Evolutionary conservation across 2,113 vertebrate genomes (phyloP), one percentile per base, ranked within the genome.

Genomic region (Corydoras sp.): DNA sequence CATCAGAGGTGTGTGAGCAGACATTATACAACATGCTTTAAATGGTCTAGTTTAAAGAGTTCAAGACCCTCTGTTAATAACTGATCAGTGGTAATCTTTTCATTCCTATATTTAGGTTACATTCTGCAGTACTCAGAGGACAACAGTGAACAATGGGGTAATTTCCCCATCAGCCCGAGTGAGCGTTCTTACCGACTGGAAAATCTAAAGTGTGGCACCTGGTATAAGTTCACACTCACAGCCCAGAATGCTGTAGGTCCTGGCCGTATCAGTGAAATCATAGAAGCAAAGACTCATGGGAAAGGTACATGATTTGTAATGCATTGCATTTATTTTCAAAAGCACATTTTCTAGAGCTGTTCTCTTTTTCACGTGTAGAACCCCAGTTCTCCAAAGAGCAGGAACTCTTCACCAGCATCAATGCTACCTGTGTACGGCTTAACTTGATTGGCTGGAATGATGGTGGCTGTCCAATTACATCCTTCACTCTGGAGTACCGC

Each of bases 81-180:
- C 18, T 24, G 18, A 24, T 24, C 18, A 24, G 18, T 29, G 14
- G 58, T 64, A 8, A 24, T 31, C 10, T 5, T 63, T 2, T 4
- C 24, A 15, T 35, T 7, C 15, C 31, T 50, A 60, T 51, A 32
- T 30, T 0, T 76, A 99, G 97, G 97, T 12, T 99, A 98, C 68
- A 97, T 99, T 8, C 76, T 99, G 85, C 97, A 99, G 81, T 98
- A 99, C 77, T 99, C 97, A 0, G 97, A 98, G 85, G 97, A 99
- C 9, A 98, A 98, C 90, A 99, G 97, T 3, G 97, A 99, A 79
- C 95, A 96, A 77, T 99, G 97, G 97, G 96, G 95, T 0, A 98
- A 95, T 71, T 93, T 96, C 66, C 90, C 95, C 72, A 98, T 99
- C 83, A 98, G 96, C 82, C 97, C 97, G 12, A 98, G 96, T 0